phyloP scores from a whole-genome alignment of 2,888 invertebrate species.

The Plutella xylostella region DNA sequence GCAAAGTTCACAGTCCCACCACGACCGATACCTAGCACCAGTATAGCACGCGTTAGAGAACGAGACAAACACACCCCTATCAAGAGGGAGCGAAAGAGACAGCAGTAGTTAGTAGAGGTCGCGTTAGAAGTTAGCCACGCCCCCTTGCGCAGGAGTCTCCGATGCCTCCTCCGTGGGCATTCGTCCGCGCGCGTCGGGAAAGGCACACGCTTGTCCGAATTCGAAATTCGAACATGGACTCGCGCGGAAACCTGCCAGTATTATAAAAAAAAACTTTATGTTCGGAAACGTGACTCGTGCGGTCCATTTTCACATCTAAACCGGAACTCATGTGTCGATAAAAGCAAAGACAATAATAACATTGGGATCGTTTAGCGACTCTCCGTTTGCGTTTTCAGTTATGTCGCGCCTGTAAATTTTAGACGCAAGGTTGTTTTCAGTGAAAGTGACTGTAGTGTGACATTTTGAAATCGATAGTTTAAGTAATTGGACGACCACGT shows the following conservation, averaged over 20 bases:
- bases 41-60: constrained; percentile 57
- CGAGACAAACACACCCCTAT: constrained; percentile 25
- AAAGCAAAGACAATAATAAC: constrained; percentile 15
- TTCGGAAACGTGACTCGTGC: not conserved
- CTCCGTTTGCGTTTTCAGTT: constrained; percentile 58
- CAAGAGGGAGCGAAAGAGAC: constrained; percentile 29
- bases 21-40: constrained; percentile 31
- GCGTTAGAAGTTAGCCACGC: constrained; percentile 64
- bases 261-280: not conserved
- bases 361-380: constrained; percentile 21
- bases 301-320: too few species aligned
- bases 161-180: constrained; percentile 61
- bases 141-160: constrained; percentile 42
- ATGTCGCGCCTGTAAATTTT: constrained; percentile 37
- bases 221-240: constrained; percentile 40
- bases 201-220: constrained; percentile 38
- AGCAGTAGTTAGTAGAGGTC: constrained; percentile 46
- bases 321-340: too few species aligned
- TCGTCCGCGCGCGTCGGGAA: constrained; percentile 63
- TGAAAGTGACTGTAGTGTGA: constrained; percentile 59
- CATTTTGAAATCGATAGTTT: constrained; percentile 50
- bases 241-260: constrained; percentile 27
- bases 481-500: constrained; percentile 35
- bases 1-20: constrained; percentile 65
- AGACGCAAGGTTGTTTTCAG: constrained; percentile 39